A percentile compares a stretch with the other conserved stretches of the same genome.
Conservation (phyloP, 2,888 invertebrate genomes). For the Oscheius sp. region DNA sequence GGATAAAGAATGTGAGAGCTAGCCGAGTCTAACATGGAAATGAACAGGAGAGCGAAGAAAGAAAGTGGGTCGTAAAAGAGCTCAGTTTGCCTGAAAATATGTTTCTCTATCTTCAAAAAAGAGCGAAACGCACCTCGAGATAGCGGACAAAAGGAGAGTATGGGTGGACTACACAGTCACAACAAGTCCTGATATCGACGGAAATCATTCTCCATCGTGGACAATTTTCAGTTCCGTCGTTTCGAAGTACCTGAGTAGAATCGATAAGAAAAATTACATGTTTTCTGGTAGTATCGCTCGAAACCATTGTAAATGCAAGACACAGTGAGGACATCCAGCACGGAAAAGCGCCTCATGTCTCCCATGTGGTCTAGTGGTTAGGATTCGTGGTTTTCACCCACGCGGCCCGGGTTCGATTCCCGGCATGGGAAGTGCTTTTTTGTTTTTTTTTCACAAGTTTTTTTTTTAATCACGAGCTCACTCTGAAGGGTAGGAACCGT, state of each 20-base stretch:
- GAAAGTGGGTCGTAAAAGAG: neutral
- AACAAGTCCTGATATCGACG: slow-evolving; percentile 58
- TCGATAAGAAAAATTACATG: neutral
- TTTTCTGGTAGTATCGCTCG: neutral
- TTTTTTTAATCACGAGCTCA: slow-evolving; percentile 16
- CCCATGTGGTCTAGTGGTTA: slow-evolving; percentile 71
- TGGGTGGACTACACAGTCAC: slow-evolving; percentile 60
- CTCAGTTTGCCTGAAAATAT: neutral
- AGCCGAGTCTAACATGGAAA: neutral
- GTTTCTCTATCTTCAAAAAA: neutral
- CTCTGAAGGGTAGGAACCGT: slow-evolving; percentile 59
- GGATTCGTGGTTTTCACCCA: slow-evolving; percentile 72
- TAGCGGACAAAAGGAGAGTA: slow-evolving; percentile 56
- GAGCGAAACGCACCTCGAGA: slow-evolving; percentile 25
- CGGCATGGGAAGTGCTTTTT: slow-evolving; percentile 66
- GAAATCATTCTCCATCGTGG: slow-evolving; percentile 54
- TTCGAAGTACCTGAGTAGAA: slow-evolving; percentile 51
- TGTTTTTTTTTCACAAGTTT: neutral
- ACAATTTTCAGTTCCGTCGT: slow-evolving; percentile 54
- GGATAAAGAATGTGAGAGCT: neutral
- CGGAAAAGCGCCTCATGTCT: slow-evolving; percentile 15
- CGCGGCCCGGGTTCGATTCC: slow-evolving; percentile 72
- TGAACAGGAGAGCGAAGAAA: neutral
- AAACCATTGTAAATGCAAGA: neutral
- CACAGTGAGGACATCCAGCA: neutral